phyloP scores from a whole-genome alignment of 37 sponge, comb jelly and placozoan genomes.

The Ianthella basta region DNA sequence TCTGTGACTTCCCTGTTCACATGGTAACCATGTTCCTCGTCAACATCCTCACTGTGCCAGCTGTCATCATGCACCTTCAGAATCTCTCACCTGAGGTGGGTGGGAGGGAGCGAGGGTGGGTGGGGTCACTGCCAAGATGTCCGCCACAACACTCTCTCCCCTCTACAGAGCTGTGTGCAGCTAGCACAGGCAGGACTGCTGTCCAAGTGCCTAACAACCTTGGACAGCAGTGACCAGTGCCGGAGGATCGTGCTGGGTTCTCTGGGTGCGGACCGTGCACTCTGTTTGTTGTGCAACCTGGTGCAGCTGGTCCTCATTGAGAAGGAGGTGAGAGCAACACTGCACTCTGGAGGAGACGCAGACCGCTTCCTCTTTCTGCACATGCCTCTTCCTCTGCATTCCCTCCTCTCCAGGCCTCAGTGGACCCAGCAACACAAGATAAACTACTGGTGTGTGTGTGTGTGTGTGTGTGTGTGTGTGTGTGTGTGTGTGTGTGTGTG shows the following conservation, averaged over 20 bases:
- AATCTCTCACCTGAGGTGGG: slow-evolving; percentile 63
- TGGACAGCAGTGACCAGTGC: neutral
- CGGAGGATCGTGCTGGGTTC: neutral
- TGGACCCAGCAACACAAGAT: no score
- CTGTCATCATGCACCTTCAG: slow-evolving; percentile 46
- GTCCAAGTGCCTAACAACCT: neutral
- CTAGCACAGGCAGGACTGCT: neutral
- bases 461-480: no score
- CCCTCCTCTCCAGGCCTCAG: no score
- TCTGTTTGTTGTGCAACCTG: slow-evolving; percentile 10
- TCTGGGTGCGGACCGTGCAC: slow-evolving; percentile 1
- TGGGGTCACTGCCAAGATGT: no score
- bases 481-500: no score
- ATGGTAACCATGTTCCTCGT: slow-evolving; percentile 51
- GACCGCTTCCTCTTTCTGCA: no score
- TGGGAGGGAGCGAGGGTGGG: no score
- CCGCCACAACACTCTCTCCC: neutral
- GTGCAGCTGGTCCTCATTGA: slow-evolving; percentile 19
- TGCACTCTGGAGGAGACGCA: no score
- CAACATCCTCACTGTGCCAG: slow-evolving; percentile 60
- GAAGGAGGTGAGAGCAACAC: slow-evolving; percentile 31
- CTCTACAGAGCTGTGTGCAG: neutral
- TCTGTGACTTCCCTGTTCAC: slow-evolving; percentile 49
- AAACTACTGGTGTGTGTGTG: no score
- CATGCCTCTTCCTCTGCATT: no score